These are phyloP conservation scores for Lapara coniferarum DNA, from an alignment of 2,888 invertebrate genomes.

Conservation along the genomic window DNA sequence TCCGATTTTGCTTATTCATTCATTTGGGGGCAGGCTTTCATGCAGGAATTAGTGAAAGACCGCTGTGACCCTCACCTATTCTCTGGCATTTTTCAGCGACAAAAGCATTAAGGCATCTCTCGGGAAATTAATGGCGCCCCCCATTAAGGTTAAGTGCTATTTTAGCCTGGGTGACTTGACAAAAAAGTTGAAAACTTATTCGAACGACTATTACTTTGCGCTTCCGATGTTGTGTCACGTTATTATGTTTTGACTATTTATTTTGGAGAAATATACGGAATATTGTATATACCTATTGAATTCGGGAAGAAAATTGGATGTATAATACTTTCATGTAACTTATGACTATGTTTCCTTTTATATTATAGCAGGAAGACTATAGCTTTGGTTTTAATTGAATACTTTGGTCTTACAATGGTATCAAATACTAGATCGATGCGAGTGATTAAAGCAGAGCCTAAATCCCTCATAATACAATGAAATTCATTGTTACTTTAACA, in stretches of 20 bases:
- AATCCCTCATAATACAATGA: neutral
- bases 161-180: constrained; percentile 73
- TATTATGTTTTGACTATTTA: constrained; percentile 1
- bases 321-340: no score
- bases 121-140: constrained; percentile 68
- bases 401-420: no score
- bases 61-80: constrained; percentile 56
- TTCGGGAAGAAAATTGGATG: no score
- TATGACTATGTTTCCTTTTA: no score
- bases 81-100: constrained; percentile 62
- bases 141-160: constrained; percentile 77
- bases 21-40: constrained; percentile 39
- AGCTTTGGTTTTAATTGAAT: no score
- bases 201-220: constrained; percentile 46
- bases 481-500: neutral
- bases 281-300: neutral
- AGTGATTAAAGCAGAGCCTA: neutral
- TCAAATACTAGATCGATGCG: no score
- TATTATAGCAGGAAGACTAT: no score
- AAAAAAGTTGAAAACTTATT: constrained; percentile 61
- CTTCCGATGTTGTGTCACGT: constrained; percentile 21
- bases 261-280: no score
- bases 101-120: constrained; percentile 69
- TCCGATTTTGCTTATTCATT: constrained; percentile 45
- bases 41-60: constrained; percentile 49